Base-by-base conservation (phyloP, 2,797 vertebrate genomes). In the Neosilurus mollespiculum region DNA sequence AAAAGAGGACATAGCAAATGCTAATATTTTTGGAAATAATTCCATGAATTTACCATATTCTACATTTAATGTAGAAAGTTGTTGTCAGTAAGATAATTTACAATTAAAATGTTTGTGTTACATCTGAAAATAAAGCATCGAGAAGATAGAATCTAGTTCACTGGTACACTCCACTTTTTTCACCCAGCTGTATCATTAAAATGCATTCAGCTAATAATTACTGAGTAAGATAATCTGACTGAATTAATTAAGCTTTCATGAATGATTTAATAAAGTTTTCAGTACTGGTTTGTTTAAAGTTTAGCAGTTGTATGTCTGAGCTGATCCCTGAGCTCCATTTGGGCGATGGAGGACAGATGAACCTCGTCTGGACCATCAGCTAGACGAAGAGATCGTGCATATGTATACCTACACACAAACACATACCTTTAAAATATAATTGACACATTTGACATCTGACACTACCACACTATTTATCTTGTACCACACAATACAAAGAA, bases 311-410 rank as follows among this genome's bases (percentile, higher is more conserved):
- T 30, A 18, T 76, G 86, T 83, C 90, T 92, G 0, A 94, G 89
- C 88, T 99, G 97, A 26, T 97, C 95, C 9, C 82, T 90, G 62
- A 99, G 92, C 86, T 99, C 98, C 87, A 96, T 90, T 73, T 72
- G 89, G 56, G 96, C 96, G 0, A 97, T 92, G 1, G 96, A 89
- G 1, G 96, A 97, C 79, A 99, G 96, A 83, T 99, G 97, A 70
- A 99, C 97, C 93, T 99, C 98, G 3, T 98, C 97, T 0, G 97
- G 97, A 4, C 98, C 97, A 0, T 99, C 97, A 0, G 97, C 97
- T 14, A 99, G 84, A 43, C 96, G 95, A 34, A 99, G 85, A 18
- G 95, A 92, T 54, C 96, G 93, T 0, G 87, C 88, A 0, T 93
- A 81, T 0, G 94, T 88, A 51, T 97, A 98, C 96, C 97, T 99